Conservation (phyloP, 2,888 invertebrate genomes). For the Tetranychus piercei region DNA sequence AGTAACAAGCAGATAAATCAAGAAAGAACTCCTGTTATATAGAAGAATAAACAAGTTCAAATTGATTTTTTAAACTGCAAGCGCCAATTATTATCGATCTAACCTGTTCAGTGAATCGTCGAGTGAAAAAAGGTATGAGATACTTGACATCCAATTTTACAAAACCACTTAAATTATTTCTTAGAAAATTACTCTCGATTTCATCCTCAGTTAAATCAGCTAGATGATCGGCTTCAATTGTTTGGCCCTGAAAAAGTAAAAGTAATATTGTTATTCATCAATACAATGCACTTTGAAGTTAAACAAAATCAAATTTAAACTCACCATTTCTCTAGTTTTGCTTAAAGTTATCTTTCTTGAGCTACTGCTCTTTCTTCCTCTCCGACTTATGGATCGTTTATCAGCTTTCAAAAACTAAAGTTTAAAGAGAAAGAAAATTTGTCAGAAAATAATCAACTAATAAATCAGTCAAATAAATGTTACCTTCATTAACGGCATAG, state of each 20-base stretch:
- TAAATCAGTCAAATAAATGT: constrained; percentile 11
- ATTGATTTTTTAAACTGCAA: background rate
- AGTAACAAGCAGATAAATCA: too few relatives aligned
- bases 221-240: constrained; percentile 77
- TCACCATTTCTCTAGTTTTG: constrained; percentile 87
- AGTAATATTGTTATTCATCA: background rate
- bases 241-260: constrained; percentile 45
- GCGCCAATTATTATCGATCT: constrained; percentile 20
- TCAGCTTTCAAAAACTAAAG: constrained; percentile 54
- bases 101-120: constrained; percentile 82
- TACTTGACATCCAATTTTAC: constrained; percentile 78
- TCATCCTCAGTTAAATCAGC: constrained; percentile 75
- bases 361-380: constrained; percentile 41
- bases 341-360: constrained; percentile 70
- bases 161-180: constrained; percentile 51
- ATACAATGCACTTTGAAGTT: background rate
- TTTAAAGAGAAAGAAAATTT: constrained; percentile 15
- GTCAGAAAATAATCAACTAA: constrained; percentile 2
- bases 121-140: constrained; percentile 84
- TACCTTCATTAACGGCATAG: constrained; percentile 78
- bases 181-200: constrained; percentile 62
- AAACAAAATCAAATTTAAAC: constrained; percentile 24
- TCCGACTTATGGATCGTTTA: constrained; percentile 31
- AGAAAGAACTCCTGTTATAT: too few relatives aligned
- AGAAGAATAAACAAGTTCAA: too few relatives aligned